phyloP scores from a whole-genome alignment of 2,797 vertebrate species.

The Sebastes trivittatus region DNA sequence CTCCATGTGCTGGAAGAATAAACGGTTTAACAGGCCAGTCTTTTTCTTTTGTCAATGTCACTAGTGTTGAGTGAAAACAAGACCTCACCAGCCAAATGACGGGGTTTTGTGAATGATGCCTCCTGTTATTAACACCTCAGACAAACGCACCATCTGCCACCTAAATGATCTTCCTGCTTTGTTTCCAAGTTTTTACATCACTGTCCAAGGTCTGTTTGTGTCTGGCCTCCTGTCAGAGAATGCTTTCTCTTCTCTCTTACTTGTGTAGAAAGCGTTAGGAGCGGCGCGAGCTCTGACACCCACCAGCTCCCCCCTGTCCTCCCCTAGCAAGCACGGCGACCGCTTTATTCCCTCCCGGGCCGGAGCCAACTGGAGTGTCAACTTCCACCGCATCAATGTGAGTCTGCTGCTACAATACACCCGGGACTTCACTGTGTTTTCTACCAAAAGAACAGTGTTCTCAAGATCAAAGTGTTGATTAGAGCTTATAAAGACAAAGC shows the following conservation, averaged over 20 bases:
- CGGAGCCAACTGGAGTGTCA: conserved; percentile 98
- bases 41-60: conserved; percentile 50
- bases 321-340: conserved; percentile 97
- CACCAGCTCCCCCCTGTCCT: conserved; percentile 94
- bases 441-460: conserved; percentile 37
- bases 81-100: conserved; percentile 53
- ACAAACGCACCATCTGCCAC: conserved; percentile 68
- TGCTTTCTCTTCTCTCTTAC: conserved; percentile 28
- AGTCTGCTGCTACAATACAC: conserved; percentile 60
- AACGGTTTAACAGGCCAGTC: conserved; percentile 26
- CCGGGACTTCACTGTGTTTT: conserved; percentile 5
- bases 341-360: conserved; percentile 97
- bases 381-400: conserved; percentile 98
- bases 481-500: neutral
- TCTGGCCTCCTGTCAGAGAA: conserved; percentile 45
- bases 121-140: conserved; percentile 60
- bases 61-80: conserved; percentile 50
- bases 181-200: conserved; percentile 45
- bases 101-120: conserved; percentile 55
- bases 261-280: conserved; percentile 86
- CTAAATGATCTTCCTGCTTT: conserved; percentile 40
- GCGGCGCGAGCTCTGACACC: conserved; percentile 92
- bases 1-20: conserved; percentile 27
- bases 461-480: conserved; percentile 23
- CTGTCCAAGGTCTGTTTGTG: conserved; percentile 35